Percentiles rank a stretch among this genome's conserved stretches.
Evolutionary conservation across 2,888 invertebrate species (phyloP).

Genomic region (Callinectes sapidus): DNA sequence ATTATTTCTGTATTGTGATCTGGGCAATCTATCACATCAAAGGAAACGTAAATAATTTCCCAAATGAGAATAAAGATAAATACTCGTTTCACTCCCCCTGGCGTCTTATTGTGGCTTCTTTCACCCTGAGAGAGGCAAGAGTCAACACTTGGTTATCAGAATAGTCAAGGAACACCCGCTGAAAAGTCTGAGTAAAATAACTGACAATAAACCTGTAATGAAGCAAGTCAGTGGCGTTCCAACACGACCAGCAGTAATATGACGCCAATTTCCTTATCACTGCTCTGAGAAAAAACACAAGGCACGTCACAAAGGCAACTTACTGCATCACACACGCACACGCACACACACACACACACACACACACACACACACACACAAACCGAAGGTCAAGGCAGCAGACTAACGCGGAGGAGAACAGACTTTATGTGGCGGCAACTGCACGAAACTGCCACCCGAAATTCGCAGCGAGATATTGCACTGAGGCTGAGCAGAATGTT

Average conservation of each 20-base stretch:
- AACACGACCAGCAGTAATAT: not conserved
- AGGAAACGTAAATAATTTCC: not conserved
- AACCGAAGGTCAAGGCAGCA: conserved; percentile 6
- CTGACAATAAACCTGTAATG: not conserved
- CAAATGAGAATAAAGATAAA: not conserved
- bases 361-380: not conserved
- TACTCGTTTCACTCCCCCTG: not conserved
- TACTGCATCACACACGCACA: no score
- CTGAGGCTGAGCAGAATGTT: conserved; percentile 23
- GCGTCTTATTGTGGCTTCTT: not conserved
- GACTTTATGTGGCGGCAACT: conserved; percentile 33
- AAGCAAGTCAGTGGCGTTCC: not conserved
- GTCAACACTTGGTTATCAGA: not conserved
- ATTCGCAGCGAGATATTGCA: not conserved
- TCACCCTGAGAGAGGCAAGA: not conserved
- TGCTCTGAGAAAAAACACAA: not conserved
- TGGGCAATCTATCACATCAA: not conserved
- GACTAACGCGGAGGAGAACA: not conserved
- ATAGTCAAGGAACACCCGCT: not conserved
- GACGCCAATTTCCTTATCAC: not conserved
- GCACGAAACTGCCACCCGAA: conserved; percentile 25
- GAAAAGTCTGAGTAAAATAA: not conserved
- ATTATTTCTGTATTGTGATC: not conserved
- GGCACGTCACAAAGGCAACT: not conserved
- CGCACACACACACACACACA: no score